Percentiles rank a stretch among this genome's conserved stretches.
These are phyloP conservation scores for Coracias cyanogaster DNA, from an alignment of 2,797 vertebrate genomes.

Conservation along the genomic window DNA sequence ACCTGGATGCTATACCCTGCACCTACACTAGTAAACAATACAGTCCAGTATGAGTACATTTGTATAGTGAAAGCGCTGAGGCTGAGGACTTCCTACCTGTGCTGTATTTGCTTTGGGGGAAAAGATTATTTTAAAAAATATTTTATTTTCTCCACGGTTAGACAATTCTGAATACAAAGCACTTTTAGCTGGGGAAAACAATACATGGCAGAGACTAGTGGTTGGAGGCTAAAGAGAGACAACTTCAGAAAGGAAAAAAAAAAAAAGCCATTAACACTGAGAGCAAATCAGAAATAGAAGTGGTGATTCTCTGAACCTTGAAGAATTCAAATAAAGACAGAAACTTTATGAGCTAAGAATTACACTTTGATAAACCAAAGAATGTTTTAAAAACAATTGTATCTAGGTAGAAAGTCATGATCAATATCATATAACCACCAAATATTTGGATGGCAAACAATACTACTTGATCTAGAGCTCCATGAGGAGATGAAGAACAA, in stretches of 20 bases:
- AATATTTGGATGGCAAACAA: not conserved
- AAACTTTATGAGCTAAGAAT: not conserved
- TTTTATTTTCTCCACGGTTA: not conserved
- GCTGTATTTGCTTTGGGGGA: accelerated
- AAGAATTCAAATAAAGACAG: not conserved
- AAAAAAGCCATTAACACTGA: not conserved
- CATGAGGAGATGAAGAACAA: not conserved
- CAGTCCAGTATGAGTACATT: not conserved
- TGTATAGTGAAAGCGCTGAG: accelerated
- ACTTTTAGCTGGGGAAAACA: not conserved
- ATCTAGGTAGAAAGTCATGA: not conserved
- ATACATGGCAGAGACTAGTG: not conserved
- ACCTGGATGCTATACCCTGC: accelerated
- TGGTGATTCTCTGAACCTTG: not conserved
- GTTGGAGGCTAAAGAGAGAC: not conserved
- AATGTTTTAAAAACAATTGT: not conserved
- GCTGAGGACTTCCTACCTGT: not conserved
- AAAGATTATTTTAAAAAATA: not conserved
- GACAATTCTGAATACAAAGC: not conserved
- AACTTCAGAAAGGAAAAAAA: not conserved
- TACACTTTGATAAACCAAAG: not conserved
- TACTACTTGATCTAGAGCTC: not conserved
- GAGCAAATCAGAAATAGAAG: not conserved
- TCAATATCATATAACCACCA: not conserved
- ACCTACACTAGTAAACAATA: not conserved